Conservation (phyloP, 2,888 invertebrate genomes). For the Apoda limacodes region DNA sequence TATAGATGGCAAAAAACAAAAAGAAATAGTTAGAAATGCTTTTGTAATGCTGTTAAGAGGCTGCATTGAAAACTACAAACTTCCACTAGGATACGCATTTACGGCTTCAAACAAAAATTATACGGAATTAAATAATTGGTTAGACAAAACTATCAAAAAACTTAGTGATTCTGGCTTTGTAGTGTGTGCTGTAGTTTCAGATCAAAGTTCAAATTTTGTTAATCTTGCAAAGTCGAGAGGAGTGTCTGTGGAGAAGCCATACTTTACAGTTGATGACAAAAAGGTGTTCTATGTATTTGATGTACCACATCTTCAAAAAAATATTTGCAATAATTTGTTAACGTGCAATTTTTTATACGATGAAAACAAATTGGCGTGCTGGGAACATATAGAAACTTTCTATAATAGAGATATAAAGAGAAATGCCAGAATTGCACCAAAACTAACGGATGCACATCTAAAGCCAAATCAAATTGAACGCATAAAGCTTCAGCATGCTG, state of each 20-base stretch:
- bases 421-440: too few species aligned
- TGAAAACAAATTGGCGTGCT: conserved; percentile 1
- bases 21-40: not conserved
- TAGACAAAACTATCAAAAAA: not conserved
- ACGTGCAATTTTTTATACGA: not conserved
- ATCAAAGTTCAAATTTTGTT: conserved; percentile 5
- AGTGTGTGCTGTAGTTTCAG: not conserved
- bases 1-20: not conserved
- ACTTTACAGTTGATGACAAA: not conserved
- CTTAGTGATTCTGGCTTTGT: not conserved
- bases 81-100: not conserved
- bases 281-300: conserved; percentile 10
- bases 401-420: too few species aligned
- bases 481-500: too few species aligned
- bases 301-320: conserved; percentile 9
- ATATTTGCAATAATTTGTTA: conserved; percentile 4
- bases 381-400: too few species aligned
- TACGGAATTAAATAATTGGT: not conserved
- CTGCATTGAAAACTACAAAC: not conserved
- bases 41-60: not conserved
- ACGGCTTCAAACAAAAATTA: not conserved
- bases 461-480: too few species aligned
- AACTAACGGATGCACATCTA: too few species aligned
- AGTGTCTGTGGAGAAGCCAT: conserved; percentile 2
- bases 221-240: conserved; percentile 1